Conservation (phyloP, 2,797 vertebrate species). For the Enteromius mattozi region DNA sequence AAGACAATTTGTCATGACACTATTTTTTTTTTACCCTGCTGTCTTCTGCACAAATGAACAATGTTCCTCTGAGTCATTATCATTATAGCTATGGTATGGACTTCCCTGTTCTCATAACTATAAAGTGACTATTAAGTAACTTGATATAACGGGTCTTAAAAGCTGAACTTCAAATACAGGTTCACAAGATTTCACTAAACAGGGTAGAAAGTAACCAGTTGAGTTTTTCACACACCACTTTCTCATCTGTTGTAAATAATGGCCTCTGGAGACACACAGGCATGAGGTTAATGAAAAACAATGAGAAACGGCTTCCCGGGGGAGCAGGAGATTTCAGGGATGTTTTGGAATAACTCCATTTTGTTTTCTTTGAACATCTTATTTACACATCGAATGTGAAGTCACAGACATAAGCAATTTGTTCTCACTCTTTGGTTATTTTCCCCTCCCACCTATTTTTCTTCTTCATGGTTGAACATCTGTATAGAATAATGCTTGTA, state of each 20-base stretch:
- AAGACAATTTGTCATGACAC: neutral
- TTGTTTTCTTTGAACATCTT: conserved; percentile 69
- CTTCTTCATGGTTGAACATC: conserved; percentile 72
- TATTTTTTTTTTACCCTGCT: neutral
- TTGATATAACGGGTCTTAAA: neutral
- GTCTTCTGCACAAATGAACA: neutral
- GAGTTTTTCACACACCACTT: conserved; percentile 55
- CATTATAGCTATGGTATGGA: neutral
- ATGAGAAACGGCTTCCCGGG: conserved; percentile 49
- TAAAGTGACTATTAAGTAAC: neutral
- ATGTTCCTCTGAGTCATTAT: neutral
- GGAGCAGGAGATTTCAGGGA: conserved; percentile 52
- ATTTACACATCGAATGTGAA: conserved; percentile 71
- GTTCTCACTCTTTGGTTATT: conserved; percentile 62
- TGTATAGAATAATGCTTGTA: conserved; percentile 65
- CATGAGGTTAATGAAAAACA: conserved; percentile 60
- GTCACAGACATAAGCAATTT: conserved; percentile 64
- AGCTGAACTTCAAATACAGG: neutral
- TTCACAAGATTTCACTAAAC: neutral
- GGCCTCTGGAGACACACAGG: conserved; percentile 51
- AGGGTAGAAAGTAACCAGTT: conserved; percentile 11
- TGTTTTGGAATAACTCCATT: conserved; percentile 56
- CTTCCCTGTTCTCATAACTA: neutral
- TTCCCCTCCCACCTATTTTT: conserved; percentile 55
- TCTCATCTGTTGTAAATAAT: conserved; percentile 63